These are phyloP conservation scores for Synanthedon formicaeformis DNA, from an alignment of 2,888 invertebrate genomes.

Conservation along the genomic window DNA sequence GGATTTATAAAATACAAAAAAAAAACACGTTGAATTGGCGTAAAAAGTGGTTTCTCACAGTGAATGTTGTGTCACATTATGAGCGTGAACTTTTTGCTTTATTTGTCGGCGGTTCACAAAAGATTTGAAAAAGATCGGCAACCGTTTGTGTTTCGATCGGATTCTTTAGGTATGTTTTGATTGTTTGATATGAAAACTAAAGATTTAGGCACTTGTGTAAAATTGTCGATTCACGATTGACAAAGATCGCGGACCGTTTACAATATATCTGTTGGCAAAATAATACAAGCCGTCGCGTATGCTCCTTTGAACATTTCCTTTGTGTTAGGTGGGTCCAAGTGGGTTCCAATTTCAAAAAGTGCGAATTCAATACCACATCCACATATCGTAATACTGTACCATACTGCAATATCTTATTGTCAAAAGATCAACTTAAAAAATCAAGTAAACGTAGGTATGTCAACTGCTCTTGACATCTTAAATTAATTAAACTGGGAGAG, in stretches of 20 bases:
- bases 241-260: constrained; percentile 27
- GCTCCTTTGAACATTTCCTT: constrained; percentile 2
- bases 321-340: not conserved
- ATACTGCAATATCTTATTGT: too few relatives aligned
- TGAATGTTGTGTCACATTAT: constrained; percentile 26
- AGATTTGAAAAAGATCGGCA: constrained; percentile 47
- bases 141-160: constrained; percentile 34
- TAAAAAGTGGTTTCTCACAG: constrained; percentile 36
- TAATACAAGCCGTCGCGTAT: constrained; percentile 18
- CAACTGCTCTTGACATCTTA: too few relatives aligned
- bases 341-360: constrained; percentile 6
- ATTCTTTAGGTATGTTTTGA: constrained; percentile 45
- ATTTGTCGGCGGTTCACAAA: constrained; percentile 38
- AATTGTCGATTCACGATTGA: constrained; percentile 32
- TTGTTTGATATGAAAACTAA: constrained; percentile 50
- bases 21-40: constrained; percentile 4
- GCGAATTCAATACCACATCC: constrained; percentile 3
- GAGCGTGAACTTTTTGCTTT: constrained; percentile 19
- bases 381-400: too few relatives aligned
- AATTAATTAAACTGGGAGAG: too few relatives aligned
- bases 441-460: too few relatives aligned
- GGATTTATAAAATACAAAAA: too few relatives aligned
- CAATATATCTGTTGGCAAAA: constrained; percentile 35
- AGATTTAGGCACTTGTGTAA: constrained; percentile 39
- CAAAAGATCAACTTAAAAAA: too few relatives aligned